Conservation (phyloP, 2,888 invertebrate genomes). For the Ophion costatus region DNA sequence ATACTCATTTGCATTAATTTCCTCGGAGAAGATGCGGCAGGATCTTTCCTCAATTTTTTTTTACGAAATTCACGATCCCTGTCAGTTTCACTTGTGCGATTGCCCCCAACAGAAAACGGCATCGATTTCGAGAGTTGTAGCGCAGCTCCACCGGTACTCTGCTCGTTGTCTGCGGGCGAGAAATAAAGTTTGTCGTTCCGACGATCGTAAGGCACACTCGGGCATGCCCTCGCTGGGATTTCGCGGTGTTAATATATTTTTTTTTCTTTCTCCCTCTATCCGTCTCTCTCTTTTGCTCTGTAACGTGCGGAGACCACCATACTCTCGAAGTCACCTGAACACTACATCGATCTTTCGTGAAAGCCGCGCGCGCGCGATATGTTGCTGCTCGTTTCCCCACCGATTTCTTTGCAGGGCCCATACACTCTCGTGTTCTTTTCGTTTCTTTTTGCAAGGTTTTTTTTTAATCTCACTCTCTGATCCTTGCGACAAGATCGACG, state of each 20-base stretch:
- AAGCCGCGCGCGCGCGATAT: slow-evolving; percentile 68
- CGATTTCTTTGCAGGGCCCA: slow-evolving; percentile 43
- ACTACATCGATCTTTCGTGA: slow-evolving; percentile 73
- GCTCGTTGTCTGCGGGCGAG: slow-evolving; percentile 29
- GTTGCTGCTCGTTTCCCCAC: slow-evolving; percentile 23
- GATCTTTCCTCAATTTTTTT: not conserved
- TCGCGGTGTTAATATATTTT: slow-evolving; percentile 73
- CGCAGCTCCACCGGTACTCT: slow-evolving; percentile 13
- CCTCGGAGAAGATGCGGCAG: too few relatives aligned
- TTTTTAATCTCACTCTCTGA: slow-evolving; percentile 8
- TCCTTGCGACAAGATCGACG: slow-evolving; percentile 22
- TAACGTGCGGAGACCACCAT: slow-evolving; percentile 56
- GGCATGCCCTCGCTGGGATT: slow-evolving; percentile 57
- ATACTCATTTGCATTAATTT: too few relatives aligned
- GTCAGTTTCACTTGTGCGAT: slow-evolving; percentile 5
- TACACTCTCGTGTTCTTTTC: slow-evolving; percentile 54
- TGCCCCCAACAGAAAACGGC: slow-evolving; percentile 15
- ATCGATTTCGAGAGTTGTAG: slow-evolving; percentile 49
- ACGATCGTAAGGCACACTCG: slow-evolving; percentile 71
- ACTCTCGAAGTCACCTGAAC: slow-evolving; percentile 61
- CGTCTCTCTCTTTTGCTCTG: slow-evolving; percentile 45
- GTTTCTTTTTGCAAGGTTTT: slow-evolving; percentile 29
- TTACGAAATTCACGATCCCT: not conserved
- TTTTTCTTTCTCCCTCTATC: slow-evolving; percentile 56
- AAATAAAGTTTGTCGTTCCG: slow-evolving; percentile 63